Percentiles rank a stretch among this genome's conserved stretches.
phyloP scores from a whole-genome alignment of 1,140 invertebrate genomes.

The Gryllus bimaculatus region DNA sequence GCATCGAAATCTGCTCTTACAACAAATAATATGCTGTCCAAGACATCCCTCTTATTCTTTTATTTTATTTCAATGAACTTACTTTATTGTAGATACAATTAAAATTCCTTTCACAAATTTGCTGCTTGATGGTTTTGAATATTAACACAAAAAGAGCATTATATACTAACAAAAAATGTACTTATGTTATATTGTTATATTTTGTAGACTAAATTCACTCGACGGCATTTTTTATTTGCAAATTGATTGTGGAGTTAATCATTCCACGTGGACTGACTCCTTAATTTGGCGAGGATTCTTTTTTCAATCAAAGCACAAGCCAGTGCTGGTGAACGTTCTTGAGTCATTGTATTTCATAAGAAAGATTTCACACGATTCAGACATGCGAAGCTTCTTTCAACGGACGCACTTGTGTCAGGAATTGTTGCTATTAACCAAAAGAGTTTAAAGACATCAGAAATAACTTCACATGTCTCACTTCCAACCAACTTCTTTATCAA shows the following conservation, averaged over 20 bases:
- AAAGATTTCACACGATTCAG: constrained; percentile 4
- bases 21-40: too few species aligned
- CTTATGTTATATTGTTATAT: too few species aligned
- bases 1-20: too few species aligned
- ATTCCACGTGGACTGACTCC: neutral
- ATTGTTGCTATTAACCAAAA: neutral
- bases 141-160: too few species aligned
- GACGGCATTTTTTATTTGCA: neutral
- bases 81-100: too few species aligned
- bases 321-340: neutral
- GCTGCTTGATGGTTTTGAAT: too few species aligned
- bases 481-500: neutral
- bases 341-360: neutral
- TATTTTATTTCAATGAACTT: too few species aligned
- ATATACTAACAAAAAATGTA: too few species aligned
- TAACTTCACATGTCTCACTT: neutral
- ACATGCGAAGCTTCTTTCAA: neutral
- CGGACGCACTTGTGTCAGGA: neutral
- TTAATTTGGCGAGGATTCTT: neutral
- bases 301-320: neutral
- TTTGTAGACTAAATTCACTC: neutral
- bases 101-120: too few species aligned
- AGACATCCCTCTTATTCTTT: too few species aligned
- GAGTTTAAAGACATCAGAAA: neutral
- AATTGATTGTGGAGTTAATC: neutral